A percentile compares a stretch with the other conserved stretches of the same genome.
These are phyloP conservation scores for Artibeus lituratus DNA, from an alignment of 2,797 vertebrate genomes.

Conservation along the genomic window DNA sequence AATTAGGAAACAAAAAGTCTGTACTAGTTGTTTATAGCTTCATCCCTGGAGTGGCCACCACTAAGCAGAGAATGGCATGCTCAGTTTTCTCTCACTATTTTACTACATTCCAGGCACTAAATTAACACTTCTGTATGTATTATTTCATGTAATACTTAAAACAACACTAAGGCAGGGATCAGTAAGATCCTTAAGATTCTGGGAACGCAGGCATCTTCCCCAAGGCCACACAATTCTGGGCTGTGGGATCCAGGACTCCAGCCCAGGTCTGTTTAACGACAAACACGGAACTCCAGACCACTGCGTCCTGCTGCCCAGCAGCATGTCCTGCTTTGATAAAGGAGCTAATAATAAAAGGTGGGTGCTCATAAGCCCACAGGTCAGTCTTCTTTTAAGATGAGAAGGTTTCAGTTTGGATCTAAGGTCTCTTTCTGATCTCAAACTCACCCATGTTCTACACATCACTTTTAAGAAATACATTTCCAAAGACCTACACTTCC, in stretches of 20 bases:
- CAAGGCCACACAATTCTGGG: background rate
- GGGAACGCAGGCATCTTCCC: background rate
- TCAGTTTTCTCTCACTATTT: background rate
- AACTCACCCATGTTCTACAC: background rate
- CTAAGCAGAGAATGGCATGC: rapidly evolving
- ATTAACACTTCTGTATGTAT: background rate
- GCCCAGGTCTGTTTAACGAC: background rate
- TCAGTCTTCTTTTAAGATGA: background rate
- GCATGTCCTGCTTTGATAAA: background rate
- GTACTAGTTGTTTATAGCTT: background rate
- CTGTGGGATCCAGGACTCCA: background rate
- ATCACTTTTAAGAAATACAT: background rate
- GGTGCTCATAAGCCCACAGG: rapidly evolving
- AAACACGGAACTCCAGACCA: background rate
- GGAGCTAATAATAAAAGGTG: background rate
- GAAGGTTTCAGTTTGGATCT: background rate
- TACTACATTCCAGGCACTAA: background rate
- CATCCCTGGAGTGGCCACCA: background rate
- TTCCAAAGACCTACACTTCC: background rate
- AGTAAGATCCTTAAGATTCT: background rate
- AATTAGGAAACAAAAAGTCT: background rate
- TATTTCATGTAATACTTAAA: background rate
- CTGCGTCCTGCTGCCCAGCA: background rate
- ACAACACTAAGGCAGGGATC: background rate
- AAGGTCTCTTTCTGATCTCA: background rate